Evolutionary conservation across 2,113 vertebrate species (phyloP), one percentile per base, ranked within the genome.

Genomic region (Australoheros scitulus): DNA sequence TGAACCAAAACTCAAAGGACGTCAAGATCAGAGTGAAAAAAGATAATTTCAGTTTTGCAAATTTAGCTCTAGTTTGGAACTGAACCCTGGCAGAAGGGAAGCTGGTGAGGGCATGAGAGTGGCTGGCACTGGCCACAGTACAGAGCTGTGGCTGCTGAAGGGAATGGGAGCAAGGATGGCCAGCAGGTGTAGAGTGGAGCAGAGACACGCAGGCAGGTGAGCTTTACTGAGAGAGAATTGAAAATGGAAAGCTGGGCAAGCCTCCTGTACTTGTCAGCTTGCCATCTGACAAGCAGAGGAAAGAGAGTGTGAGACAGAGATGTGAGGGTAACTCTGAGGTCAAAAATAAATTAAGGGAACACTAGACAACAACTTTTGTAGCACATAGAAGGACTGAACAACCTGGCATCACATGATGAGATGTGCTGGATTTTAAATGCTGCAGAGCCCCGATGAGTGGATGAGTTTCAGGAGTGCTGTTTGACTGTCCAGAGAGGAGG

Each of bases 391-490:
- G 24, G 24, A 70, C 17, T 52, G 43, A 52, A 70, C 26, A 55
- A 72, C 68, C 52, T 72, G 68, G 47, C 26, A 72, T 52, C 47
- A 55, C 32, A 72, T 0, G 4, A 14, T 34, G 68, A 72, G 68
- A 34, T 1, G 68, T 55, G 68, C 68, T 10, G 1, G 18, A 47
- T 34, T 55, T 70, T 55, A 72, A 72, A 72, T 72, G 52, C 26
- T 34, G 47, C 18, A 72, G 11, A 72, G 26, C 26, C 26, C 43
- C 32, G 43, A n/a, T 72, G 65, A 52, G 47, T 72, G 68, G 47
- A 72, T 32, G 47, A 55, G 47, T 34, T 70, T 72, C 68, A 55
- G 68, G 68, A 72, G 68, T n/a, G 47, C 47, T 55, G 47, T 72
- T 55, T 72, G 68, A 72, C 68, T 55, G 47, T 47, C 26, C 18